Conservation (phyloP, 2,888 invertebrate species). For the Tiliacea citrago region DNA sequence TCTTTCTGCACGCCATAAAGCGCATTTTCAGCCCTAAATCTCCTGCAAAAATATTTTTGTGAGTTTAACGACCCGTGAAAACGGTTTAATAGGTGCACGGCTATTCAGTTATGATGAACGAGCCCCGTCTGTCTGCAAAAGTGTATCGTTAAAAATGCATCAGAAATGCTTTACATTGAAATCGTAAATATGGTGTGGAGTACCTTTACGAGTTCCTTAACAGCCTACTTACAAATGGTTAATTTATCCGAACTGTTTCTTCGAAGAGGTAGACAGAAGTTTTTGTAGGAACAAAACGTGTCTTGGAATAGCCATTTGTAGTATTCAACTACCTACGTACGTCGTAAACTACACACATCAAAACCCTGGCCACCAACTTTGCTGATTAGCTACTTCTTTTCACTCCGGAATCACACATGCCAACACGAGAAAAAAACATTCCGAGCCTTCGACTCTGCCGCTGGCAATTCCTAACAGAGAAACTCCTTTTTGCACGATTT, state of each 20-base stretch:
- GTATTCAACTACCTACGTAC: neutral
- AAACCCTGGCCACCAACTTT: neutral
- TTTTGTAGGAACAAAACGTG: no score
- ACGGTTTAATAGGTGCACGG: constrained; percentile 55
- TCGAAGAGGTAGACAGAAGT: no score
- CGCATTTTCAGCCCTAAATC: constrained; percentile 50
- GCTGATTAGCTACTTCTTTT: constrained; percentile 2
- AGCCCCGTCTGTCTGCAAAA: constrained; percentile 28
- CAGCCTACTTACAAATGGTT: neutral
- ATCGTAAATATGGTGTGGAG: constrained; percentile 3
- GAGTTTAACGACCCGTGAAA: constrained; percentile 52
- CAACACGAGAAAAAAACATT: constrained; percentile 27
- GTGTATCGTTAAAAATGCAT: constrained; percentile 62
- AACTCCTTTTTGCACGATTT: constrained; percentile 22
- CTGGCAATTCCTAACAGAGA: constrained; percentile 20
- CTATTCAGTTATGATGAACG: constrained; percentile 54
- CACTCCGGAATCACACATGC: neutral
- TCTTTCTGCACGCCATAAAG: constrained; percentile 27
- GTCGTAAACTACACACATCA: neutral
- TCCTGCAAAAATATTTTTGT: constrained; percentile 53
- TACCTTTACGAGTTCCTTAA: neutral
- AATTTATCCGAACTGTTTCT: no score
- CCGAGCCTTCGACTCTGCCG: constrained; percentile 25
- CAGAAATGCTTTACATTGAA: constrained; percentile 27
- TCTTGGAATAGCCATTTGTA: neutral